Evolutionary conservation across 1,140 invertebrate genomes (phyloP).

Genomic region (Anagrus nilaparvatae): DNA sequence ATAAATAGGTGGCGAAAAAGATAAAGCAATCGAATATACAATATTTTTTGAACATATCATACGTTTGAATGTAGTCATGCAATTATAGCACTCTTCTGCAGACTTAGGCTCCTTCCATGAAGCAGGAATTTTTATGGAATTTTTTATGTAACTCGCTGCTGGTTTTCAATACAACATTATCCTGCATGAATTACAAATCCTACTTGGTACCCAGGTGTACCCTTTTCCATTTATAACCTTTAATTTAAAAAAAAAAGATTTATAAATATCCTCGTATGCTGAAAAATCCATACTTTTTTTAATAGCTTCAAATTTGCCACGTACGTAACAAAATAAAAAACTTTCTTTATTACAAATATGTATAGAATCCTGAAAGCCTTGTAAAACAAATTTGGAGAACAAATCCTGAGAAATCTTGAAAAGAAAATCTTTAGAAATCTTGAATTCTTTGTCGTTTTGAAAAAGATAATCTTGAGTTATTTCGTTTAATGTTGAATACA

Average conservation of each 20-base stretch:
- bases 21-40: slow-evolving; percentile 4
- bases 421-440: no score
- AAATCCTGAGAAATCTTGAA: no score
- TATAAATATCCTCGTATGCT: slow-evolving; percentile 5
- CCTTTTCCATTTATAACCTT: slow-evolving; percentile 3
- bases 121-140: slow-evolving; percentile 9
- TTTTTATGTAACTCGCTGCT: background rate
- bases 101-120: background rate
- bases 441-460: no score
- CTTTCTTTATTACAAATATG: slow-evolving; percentile 3
- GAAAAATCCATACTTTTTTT: slow-evolving; percentile 7
- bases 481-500: no score
- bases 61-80: slow-evolving; percentile 2
- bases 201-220: slow-evolving; percentile 5
- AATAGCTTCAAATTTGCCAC: slow-evolving; percentile 5
- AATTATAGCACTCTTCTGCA: slow-evolving; percentile 6
- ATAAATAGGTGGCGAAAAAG: slow-evolving; percentile 7
- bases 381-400: no score
- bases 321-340: slow-evolving; percentile 5
- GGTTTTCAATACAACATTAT: slow-evolving; percentile 1
- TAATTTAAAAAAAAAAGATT: slow-evolving; percentile 4
- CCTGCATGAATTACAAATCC: slow-evolving; percentile 5
- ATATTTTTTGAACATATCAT: slow-evolving; percentile 2
- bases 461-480: no score
- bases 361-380: slow-evolving; percentile 1